phyloP scores from a whole-genome alignment of 2,797 vertebrate genomes.

The Halcyon chelicuti region DNA sequence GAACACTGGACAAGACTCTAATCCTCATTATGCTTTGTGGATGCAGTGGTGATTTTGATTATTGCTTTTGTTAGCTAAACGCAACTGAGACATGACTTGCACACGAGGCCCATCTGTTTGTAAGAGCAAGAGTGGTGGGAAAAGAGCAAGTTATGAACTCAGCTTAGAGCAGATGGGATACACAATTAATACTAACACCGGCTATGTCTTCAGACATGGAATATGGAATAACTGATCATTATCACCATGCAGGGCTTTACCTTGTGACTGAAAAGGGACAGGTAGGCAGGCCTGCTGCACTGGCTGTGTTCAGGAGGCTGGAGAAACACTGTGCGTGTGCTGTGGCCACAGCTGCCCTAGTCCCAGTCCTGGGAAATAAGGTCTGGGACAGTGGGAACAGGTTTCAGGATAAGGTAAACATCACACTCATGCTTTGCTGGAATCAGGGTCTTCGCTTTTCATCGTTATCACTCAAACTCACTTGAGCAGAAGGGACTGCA shows the following conservation, averaged over 20 bases:
- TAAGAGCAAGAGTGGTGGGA: background rate
- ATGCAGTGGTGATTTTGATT: background rate
- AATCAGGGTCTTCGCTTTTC: background rate
- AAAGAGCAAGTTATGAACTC: background rate
- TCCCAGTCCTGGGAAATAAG: background rate
- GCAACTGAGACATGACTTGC: background rate
- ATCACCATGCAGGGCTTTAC: background rate
- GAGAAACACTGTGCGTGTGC: background rate
- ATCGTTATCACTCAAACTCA: background rate
- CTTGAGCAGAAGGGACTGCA: background rate
- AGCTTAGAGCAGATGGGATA: background rate
- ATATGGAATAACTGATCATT: background rate
- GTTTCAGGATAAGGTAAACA: background rate
- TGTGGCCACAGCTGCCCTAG: background rate
- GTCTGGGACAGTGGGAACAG: background rate
- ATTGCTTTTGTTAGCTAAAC: constrained; percentile 30
- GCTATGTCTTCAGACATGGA: fast-evolving
- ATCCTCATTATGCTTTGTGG: constrained; percentile 1
- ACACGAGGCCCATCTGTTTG: constrained; percentile 14
- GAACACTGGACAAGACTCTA: background rate
- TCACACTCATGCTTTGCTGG: background rate
- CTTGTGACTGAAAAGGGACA: background rate
- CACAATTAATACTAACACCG: fast-evolving
- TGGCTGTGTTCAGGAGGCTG: background rate
- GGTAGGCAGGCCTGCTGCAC: background rate